Evolutionary conservation across 2,888 invertebrate species (phyloP).

Genomic region (Lasioglossum pauxillum): DNA sequence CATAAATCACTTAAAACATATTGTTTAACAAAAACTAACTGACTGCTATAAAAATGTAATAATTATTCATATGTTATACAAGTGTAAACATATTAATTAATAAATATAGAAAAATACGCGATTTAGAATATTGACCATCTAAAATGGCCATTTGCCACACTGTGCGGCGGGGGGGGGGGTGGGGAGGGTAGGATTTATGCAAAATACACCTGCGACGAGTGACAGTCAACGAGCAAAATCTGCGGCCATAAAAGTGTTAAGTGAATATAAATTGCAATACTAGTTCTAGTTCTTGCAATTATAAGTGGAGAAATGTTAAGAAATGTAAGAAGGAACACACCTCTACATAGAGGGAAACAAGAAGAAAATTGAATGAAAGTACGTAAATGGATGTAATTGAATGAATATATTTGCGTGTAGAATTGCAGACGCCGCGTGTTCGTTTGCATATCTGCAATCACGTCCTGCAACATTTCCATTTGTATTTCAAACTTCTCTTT

Average conservation of each 20-base stretch:
- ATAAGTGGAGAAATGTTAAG: neutral
- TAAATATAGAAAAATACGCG: too few species aligned
- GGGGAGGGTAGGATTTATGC: too few species aligned
- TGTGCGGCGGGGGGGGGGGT: too few species aligned
- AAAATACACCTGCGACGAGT: too few species aligned
- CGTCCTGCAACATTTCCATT: conserved; percentile 50
- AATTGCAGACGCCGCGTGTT: conserved; percentile 38
- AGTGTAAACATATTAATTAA: too few species aligned
- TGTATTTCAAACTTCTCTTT: conserved; percentile 45
- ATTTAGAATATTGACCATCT: too few species aligned
- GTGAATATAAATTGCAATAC: neutral
- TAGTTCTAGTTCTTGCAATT: neutral
- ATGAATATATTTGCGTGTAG: conserved; percentile 54
- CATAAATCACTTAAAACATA: too few species aligned
- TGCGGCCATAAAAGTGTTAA: neutral
- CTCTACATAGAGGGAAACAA: neutral
- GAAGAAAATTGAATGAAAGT: conserved; percentile 34
- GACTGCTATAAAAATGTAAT: too few species aligned
- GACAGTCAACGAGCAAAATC: too few species aligned
- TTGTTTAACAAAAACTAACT: too few species aligned
- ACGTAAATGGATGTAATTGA: conserved; percentile 49
- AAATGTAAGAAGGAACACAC: neutral
- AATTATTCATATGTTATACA: too few species aligned
- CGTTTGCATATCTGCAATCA: conserved; percentile 54
- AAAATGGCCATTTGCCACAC: too few species aligned